Conservation (phyloP, 2,113 vertebrate genomes). For the Cebidichthys violaceus region DNA sequence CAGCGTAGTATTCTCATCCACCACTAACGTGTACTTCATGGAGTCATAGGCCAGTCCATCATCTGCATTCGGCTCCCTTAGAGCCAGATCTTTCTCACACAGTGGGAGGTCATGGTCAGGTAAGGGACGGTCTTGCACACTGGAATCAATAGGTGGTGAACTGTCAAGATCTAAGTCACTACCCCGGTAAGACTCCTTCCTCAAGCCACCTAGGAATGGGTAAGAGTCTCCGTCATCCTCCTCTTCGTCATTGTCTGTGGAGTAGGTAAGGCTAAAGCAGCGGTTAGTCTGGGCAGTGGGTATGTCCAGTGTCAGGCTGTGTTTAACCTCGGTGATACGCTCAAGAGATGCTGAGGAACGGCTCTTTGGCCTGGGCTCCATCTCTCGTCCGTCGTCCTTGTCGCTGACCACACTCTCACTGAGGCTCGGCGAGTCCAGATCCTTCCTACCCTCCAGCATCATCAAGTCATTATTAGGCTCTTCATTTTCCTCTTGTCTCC, state of each 20-base stretch:
- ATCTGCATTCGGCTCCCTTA: conserved; percentile 78
- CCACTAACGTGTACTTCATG: conserved; percentile 97
- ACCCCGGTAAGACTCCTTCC: conserved; percentile 77
- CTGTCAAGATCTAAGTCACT: conserved; percentile 80
- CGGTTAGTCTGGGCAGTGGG: conserved; percentile 89
- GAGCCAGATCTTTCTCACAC: conserved; percentile 69
- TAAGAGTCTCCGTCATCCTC: conserved; percentile 73
- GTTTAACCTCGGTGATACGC: conserved; percentile 84
- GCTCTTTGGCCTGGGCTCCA: conserved; percentile 61
- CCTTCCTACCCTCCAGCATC: conserved; percentile 75
- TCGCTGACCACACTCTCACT: conserved; percentile 81
- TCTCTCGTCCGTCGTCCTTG: conserved; percentile 82
- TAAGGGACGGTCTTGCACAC: conserved; percentile 69
- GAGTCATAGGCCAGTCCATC: conserved; percentile 94
- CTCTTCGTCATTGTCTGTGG: conserved; percentile 88
- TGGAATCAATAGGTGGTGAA: conserved; percentile 79
- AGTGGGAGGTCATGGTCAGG: conserved; percentile 70
- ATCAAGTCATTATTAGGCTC: conserved; percentile 84
- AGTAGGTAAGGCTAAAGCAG: conserved; percentile 87
- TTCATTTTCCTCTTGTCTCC: conserved; percentile 68
- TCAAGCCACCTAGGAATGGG: conserved; percentile 76
- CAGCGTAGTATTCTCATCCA: conserved; percentile 96
- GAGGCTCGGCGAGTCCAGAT: conserved; percentile 80
- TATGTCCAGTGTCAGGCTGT: conserved; percentile 82
- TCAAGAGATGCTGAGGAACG: conserved; percentile 79